Percentiles rank a stretch among this genome's conserved stretches.
These are phyloP conservation scores for Tridacna crocea DNA, from an alignment of 2,888 invertebrate species.

Conservation along the genomic window DNA sequence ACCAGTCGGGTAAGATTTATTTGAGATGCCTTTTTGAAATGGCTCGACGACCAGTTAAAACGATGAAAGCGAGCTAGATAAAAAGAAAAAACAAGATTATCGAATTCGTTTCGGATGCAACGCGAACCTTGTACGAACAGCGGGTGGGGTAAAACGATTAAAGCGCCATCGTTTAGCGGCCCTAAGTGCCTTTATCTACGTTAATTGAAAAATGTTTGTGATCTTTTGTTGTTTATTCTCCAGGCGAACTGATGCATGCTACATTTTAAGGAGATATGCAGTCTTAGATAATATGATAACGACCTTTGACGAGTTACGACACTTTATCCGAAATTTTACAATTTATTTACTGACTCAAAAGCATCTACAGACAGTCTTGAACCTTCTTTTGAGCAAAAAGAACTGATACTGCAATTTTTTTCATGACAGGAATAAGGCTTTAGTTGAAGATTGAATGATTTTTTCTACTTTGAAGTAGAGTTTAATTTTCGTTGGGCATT, in stretches of 20 bases:
- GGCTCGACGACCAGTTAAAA: background rate
- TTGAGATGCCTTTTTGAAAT: no score
- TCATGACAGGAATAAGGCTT: no score
- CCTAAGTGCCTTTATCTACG: conserved; percentile 24
- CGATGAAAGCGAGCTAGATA: conserved; percentile 16
- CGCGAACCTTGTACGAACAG: conserved; percentile 21
- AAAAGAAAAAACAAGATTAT: conserved; percentile 11
- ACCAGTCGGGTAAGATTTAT: no score
- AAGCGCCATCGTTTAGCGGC: conserved; percentile 4
- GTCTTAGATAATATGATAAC: background rate
- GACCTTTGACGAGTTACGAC: no score
- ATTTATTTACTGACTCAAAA: no score
- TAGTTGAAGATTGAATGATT: no score
- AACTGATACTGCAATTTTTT: no score
- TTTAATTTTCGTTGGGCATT: no score
- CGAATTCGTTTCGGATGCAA: conserved; percentile 23
- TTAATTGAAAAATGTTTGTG: conserved; percentile 27
- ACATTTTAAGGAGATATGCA: conserved; percentile 8
- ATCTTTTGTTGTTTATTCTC: conserved; percentile 25
- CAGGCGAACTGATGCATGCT: conserved; percentile 14
- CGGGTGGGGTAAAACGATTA: conserved; percentile 28
- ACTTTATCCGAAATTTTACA: no score
- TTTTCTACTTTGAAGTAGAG: no score
- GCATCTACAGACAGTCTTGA: no score
- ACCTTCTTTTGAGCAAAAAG: no score